Evolutionary conservation across 2,113 vertebrate species (phyloP).

Genomic region (Eira barbara): DNA sequence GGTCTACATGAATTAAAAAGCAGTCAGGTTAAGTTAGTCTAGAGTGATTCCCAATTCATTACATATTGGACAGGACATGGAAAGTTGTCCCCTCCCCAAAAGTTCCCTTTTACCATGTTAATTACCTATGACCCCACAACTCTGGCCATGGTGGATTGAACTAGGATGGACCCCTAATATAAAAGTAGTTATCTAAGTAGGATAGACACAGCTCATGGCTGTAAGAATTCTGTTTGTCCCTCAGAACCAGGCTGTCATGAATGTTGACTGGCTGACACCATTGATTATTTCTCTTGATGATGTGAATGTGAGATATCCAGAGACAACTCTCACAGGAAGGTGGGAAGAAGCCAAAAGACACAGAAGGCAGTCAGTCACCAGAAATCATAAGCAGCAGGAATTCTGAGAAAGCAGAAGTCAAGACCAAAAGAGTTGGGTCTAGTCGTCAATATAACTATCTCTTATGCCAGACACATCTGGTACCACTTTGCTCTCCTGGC

Average conservation of each 20-base stretch:
- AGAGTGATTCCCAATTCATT: background rate
- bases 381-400: background rate
- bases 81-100: background rate
- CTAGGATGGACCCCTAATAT: background rate
- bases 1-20: background rate
- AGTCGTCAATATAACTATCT: background rate
- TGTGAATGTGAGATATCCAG: background rate
- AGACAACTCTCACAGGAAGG: background rate
- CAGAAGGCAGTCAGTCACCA: background rate
- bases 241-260: background rate
- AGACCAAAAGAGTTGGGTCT: background rate
- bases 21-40: background rate
- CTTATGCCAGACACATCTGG: no score
- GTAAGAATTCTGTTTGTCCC: background rate
- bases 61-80: no score
- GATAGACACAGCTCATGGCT: background rate
- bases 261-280: background rate
- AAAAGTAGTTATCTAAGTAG: background rate
- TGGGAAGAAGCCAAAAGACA: background rate
- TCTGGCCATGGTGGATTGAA: background rate
- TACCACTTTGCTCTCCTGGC: background rate
- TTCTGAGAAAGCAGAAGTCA: background rate
- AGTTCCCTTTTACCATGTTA: background rate
- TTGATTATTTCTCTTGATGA: background rate
- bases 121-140: background rate